phyloP scores from a whole-genome alignment of 2,797 vertebrate genomes.

The Myiotriccus ornatus region DNA sequence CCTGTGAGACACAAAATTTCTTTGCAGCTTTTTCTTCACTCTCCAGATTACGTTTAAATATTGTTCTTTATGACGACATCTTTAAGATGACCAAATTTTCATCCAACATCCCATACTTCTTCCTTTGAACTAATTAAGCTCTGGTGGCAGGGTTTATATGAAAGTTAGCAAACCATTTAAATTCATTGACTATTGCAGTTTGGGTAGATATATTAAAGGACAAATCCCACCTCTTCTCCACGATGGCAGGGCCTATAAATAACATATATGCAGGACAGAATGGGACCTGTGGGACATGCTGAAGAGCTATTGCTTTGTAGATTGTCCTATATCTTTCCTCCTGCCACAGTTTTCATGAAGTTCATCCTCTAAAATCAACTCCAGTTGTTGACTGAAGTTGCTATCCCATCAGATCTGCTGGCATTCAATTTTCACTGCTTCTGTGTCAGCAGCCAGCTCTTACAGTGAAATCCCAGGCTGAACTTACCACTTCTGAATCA shows the following conservation, averaged over 20 bases:
- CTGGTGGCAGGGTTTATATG: neutral
- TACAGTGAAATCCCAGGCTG: neutral
- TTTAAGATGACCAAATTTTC: neutral
- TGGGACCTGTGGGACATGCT: neutral
- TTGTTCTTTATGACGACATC: neutral
- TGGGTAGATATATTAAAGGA: neutral
- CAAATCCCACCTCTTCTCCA: fast-evolving
- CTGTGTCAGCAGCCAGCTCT: neutral
- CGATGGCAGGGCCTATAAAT: neutral
- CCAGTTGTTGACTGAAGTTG: neutral
- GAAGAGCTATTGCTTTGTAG: neutral
- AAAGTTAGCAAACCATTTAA: neutral
- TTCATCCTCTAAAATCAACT: neutral
- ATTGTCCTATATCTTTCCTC: neutral
- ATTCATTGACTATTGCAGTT: neutral
- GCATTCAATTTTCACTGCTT: neutral
- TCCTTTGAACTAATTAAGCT: neutral
- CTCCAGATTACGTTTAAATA: neutral
- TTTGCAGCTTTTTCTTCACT: neutral
- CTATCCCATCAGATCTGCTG: neutral
- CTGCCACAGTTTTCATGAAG: neutral
- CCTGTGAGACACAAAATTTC: neutral
- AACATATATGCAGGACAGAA: neutral
- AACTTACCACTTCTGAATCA: neutral
- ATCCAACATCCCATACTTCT: neutral